Base-by-base conservation (phyloP, 2,888 invertebrate genomes). In the Phania funesta region DNA sequence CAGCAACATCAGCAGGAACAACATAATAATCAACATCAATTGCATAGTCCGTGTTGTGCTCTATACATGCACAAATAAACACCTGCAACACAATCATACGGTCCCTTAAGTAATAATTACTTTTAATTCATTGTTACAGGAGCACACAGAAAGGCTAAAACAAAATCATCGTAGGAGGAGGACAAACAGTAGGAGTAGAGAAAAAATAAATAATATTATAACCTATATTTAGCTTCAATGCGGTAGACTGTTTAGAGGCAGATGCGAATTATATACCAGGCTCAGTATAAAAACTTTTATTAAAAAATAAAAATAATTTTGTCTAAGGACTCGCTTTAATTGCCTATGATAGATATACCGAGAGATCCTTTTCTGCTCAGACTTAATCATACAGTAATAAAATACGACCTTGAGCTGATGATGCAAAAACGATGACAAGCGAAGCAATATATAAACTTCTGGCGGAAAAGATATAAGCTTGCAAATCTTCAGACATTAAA, bases 91-190 rank as follows among this genome's bases (percentile, higher is more conserved):
- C 41, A 67, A 29, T 48, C 48, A 58, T 60, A 50, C 38, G 9
- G 22, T 58, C 29, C 58, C 58, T 58, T 58, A 67, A 75, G 38
- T 75, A 67, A 67, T 75, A 75, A 75, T 67, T 60, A 58, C 67
- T 58, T 75, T 75, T 58, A 67, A 75, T 75, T 75, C 67, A 75
- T 50, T 65, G 58, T 67, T 67, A 32, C 46, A 65, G 41, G 22
- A 65, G 64, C 46, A 41, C 44, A 48, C 16, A 20, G 41, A 64
- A 74, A 46, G 44, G 32, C 64, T 46, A 24, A 44, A 46, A 56
- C 35, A 75, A 75, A 32, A 54, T 35, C n/a, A 52, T 38, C 20
- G 58, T 60, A 9, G 64, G 13, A 35, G 44, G 29, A 24, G 41
- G 5, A 62, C 22, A 11, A 9, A n/a, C n/a, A n/a, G n/a, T n/a